phyloP scores from a whole-genome alignment of 1,140 invertebrate genomes.

The Homalodisca vitripennis region DNA sequence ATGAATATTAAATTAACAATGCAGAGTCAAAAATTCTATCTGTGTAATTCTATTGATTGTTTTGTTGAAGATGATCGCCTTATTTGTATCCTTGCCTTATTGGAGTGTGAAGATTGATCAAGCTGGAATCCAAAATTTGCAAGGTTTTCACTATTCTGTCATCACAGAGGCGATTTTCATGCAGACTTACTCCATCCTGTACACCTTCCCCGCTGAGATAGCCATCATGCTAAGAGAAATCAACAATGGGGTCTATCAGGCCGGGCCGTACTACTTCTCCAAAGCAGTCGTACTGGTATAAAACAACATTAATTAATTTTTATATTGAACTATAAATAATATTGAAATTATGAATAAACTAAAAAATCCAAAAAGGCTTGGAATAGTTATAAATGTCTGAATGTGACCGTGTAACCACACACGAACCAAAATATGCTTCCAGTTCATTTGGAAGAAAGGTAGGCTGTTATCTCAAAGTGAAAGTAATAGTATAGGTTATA shows the following conservation, averaged over 20 bases:
- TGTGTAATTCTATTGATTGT: neutral
- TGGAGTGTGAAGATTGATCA: slow-evolving; percentile 54
- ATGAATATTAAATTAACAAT: slow-evolving; percentile 29
- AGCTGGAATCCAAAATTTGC: slow-evolving; percentile 65
- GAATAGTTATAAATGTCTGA: too few species aligned
- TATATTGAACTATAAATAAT: too few species aligned
- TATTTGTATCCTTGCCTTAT: slow-evolving; percentile 60
- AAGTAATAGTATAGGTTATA: too few species aligned
- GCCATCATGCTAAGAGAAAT: slow-evolving; percentile 64
- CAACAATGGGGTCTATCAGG: slow-evolving; percentile 62
- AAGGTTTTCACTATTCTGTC: slow-evolving; percentile 65
- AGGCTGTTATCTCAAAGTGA: too few species aligned
- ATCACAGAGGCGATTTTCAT: slow-evolving; percentile 69
- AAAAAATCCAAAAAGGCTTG: too few species aligned
- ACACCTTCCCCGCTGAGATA: slow-evolving; percentile 67
- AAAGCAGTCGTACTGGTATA: slow-evolving; percentile 68
- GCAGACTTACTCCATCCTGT: slow-evolving; percentile 64
- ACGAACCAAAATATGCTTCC: too few species aligned
- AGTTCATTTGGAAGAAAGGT: too few species aligned
- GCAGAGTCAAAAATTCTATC: neutral
- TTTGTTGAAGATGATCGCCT: slow-evolving; percentile 57
- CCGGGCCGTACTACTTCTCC: slow-evolving; percentile 65
- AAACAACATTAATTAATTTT: too few species aligned
- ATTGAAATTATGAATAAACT: too few species aligned
- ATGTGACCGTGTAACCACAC: too few species aligned